Base-by-base conservation (phyloP, 1,140 invertebrate genomes). In the Drosophila pachea region DNA sequence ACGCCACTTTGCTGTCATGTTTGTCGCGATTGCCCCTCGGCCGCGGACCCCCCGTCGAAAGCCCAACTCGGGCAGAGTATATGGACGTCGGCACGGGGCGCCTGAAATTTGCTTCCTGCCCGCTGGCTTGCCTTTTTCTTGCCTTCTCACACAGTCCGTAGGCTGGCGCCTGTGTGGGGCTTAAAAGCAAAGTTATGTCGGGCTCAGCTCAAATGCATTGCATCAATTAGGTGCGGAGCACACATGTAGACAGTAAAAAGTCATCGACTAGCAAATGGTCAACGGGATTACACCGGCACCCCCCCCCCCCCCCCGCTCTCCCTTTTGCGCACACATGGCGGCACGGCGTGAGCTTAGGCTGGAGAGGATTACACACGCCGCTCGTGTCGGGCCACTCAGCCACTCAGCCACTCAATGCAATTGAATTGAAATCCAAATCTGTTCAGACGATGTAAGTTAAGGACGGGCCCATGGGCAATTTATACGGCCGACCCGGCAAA, bases 121-220 rank as follows among this genome's bases (percentile, higher is more conserved):
- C 9, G 8, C 33, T 33, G 22, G 22, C n/a, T 40, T 11, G 9
- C 7, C n/a, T 33, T 58, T 42, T 42, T 45, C 32, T 59, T 32
- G 32, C 42, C 50, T 49, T 59, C 50, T 4, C 29, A 47, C 11
- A 2, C 2, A 31, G 63, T 33, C 12, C 22, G 38, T 31, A 14
- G 49, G 16, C n/a, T 56, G 53, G 12, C 33, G 36, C 32, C 38
- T 58, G 40, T 70, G 56, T 72, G 65, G 31, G 65, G 55, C 60
- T 68, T 73, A 73, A 73, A 73, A 73, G 70, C 70, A 73, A 73
- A 73, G 70, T 73, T 73, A 73, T 73, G 70, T 73, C 59, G 58
- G 65, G 65, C 70, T 73, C 58, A 73, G 56, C 52, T 73, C 66
- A 58, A 73, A 62, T 73, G 59, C 70, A 68, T 73, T 56, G 70